Base-by-base conservation (phyloP, 2,888 invertebrate genomes). In the Noctua pronuba region DNA sequence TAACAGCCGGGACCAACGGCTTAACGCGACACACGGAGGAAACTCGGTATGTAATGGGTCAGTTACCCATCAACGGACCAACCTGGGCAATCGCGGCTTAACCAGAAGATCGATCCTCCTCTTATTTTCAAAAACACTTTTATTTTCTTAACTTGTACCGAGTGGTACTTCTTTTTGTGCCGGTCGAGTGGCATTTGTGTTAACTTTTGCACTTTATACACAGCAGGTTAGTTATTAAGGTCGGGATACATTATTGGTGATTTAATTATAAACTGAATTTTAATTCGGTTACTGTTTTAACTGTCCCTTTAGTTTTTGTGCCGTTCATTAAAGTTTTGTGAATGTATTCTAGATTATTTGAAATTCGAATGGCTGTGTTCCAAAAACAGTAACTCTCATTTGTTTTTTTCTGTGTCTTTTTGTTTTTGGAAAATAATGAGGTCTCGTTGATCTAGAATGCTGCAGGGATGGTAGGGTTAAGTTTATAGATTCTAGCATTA, bases 221-320 rank as follows among this genome's bases (percentile, higher is more conserved):
- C 67, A 31, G 28, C 21, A 77, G 67, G 80, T 87, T 81, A 87
- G 77, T 87, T 88, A 88, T 86, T 86, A 86, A 81, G 86, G 89
- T 88, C 72, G n/a, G 87, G 83, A 85, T 87, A 88, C 73, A 78
- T 87, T 88, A 88, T 88, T 82, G 87, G 82, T 78, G 83, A 82
- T 80, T 83, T 80, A 69, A 87, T 86, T 86, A 82, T 64, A 78
- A 85, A 87, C 80, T 81, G 78, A 81, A 86, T 86, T 86, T 87
- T 81, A 88, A 88, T 88, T 83, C 49, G 68, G 75, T 86, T 81
- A 73, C 24, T 28, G 74, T 75, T 65, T 35, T 24, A 44, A 65
- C n/a, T 31, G 67, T 64, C 73, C 60, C 6, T 62, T 49, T 75
- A 71, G 83, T 82, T 82, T 82, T 82, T 77, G 55, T 76, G 31